Evolutionary conservation across 2,113 vertebrate species (phyloP).

Genomic region (Amphiprion ocellaris): DNA sequence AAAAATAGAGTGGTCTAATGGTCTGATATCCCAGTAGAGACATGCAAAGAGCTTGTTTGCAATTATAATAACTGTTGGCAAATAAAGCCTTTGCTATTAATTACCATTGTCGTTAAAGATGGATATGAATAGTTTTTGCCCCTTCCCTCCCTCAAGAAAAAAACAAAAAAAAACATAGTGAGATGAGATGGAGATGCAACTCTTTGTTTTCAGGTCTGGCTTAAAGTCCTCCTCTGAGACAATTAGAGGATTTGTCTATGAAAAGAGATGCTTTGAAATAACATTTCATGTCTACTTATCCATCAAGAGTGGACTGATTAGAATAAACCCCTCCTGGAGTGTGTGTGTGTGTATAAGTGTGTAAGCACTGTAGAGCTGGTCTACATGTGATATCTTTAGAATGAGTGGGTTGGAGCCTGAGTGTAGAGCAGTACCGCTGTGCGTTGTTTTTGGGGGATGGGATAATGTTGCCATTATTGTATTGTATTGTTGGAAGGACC

Average conservation of each 20-base stretch:
- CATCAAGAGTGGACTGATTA: conserved; percentile 55
- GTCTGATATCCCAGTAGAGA: too few relatives aligned
- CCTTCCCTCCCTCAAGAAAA: too few relatives aligned
- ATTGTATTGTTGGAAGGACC: conserved; percentile 51
- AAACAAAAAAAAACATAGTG: background rate
- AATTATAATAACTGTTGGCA: too few relatives aligned
- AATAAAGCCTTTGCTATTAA: too few relatives aligned
- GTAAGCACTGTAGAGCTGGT: conserved; percentile 61
- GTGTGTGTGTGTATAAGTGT: conserved; percentile 29
- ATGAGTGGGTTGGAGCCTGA: conserved; percentile 80
- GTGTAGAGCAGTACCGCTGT: conserved; percentile 64
- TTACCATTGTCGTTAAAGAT: too few relatives aligned
- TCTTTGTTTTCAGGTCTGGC: conserved; percentile 27
- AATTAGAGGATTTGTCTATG: conserved; percentile 30
- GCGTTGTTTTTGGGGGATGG: conserved; percentile 76
- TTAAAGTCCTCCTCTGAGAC: conserved; percentile 31
- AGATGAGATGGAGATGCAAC: conserved; percentile 12
- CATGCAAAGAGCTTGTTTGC: too few relatives aligned
- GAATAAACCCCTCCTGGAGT: conserved; percentile 54
- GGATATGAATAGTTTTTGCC: too few relatives aligned
- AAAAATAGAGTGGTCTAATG: too few relatives aligned
- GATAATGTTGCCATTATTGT: conserved; percentile 66
- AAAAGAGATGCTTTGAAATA: conserved; percentile 43
- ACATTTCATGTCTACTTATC: conserved; percentile 49
- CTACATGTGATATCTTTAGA: conserved; percentile 84